Conservation (phyloP, 64 coral and sea anemone species). For the Pocillopora verrucosa region DNA sequence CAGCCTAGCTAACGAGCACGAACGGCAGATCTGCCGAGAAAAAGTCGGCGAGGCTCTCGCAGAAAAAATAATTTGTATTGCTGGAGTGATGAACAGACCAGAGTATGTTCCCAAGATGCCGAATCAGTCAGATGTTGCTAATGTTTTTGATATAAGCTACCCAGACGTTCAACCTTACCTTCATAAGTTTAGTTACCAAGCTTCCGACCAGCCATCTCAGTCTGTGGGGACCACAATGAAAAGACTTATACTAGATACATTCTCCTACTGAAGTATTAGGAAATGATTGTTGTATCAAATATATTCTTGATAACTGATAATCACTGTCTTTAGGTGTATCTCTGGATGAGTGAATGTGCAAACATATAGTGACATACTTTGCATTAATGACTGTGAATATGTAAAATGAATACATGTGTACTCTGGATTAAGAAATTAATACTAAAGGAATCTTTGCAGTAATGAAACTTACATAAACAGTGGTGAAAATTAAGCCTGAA, state of each 20-base stretch:
- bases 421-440: no score
- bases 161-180: constrained; percentile 83
- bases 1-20: constrained; percentile 74
- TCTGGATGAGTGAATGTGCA: no score
- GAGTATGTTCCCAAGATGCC: constrained; percentile 96
- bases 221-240: constrained; percentile 93
- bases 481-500: no score
- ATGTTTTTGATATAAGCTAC: constrained; percentile 88
- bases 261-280: constrained; percentile 68
- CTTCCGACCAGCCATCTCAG: constrained; percentile 64
- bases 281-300: not conserved
- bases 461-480: no score
- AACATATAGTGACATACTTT: no score
- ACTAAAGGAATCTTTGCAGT: no score
- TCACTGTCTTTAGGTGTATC: no score
- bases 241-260: constrained; percentile 88
- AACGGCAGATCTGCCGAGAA: constrained; percentile 93
- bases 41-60: constrained; percentile 89
- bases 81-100: constrained; percentile 91
- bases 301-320: not conserved
- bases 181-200: constrained; percentile 79
- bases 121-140: constrained; percentile 81
- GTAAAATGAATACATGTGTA: no score
- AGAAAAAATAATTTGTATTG: constrained; percentile 93
- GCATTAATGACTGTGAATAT: no score